A percentile compares a stretch with the other conserved stretches of the same genome.
Evolutionary conservation across 2,888 invertebrate genomes (phyloP).

Genomic region (Drosophila dives): DNA sequence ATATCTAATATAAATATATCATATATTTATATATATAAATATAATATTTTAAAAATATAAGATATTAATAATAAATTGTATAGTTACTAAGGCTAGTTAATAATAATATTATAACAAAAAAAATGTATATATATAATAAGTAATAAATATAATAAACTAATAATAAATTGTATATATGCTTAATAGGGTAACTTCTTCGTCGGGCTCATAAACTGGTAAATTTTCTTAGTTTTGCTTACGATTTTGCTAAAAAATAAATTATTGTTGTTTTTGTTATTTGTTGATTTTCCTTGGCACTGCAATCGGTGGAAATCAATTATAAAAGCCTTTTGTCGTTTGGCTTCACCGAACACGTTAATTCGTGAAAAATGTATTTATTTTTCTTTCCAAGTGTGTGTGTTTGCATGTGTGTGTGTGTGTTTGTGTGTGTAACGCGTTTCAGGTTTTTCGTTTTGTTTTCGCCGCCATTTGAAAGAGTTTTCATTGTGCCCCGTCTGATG

Average conservation of each 20-base stretch:
- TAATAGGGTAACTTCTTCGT: conserved; percentile 2
- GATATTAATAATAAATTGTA: no score
- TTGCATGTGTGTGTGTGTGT: neutral
- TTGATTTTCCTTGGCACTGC: conserved; percentile 53
- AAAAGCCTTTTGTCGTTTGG: conserved; percentile 74
- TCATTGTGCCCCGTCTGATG: conserved; percentile 63
- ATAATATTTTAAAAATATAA: no score
- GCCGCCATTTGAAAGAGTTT: conserved; percentile 73
- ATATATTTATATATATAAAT: no score
- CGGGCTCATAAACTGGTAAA: neutral
- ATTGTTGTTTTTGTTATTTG: conserved; percentile 22
- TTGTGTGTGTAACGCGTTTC: conserved; percentile 20
- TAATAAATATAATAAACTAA: no score
- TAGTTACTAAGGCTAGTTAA: no score
- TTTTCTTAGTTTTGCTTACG: conserved; percentile 13
- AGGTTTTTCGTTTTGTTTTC: conserved; percentile 41
- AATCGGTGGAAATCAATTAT: conserved; percentile 77
- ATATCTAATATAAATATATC: no score
- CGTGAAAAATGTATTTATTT: conserved; percentile 73
- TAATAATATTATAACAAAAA: no score
- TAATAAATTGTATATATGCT: no score
- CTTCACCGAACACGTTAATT: conserved; percentile 75
- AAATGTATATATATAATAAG: no score
- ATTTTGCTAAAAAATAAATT: conserved; percentile 11
- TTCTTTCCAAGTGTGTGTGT: conserved; percentile 7